Percentiles rank a stretch among this genome's conserved stretches.
Evolutionary conservation across 2,888 invertebrate species (phyloP).

Genomic region (Hydrotaea diabolus): DNA sequence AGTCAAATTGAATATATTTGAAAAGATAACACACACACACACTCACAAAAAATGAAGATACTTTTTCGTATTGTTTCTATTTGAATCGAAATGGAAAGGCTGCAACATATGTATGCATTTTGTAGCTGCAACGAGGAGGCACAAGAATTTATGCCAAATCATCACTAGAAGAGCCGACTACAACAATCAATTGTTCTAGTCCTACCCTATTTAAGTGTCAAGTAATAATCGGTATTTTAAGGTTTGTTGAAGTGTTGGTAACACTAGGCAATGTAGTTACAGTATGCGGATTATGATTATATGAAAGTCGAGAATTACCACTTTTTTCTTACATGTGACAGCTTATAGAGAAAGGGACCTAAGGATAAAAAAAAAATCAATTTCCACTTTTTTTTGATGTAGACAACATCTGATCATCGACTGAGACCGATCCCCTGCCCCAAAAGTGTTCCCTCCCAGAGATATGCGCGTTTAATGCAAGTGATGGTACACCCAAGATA

Average conservation of each 20-base stretch:
- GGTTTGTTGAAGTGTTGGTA: background rate
- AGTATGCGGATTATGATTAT: no score
- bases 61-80: slow-evolving; percentile 34
- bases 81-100: slow-evolving; percentile 12
- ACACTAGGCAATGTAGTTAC: background rate
- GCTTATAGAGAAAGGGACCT: no score
- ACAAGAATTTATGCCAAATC: slow-evolving; percentile 59
- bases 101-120: slow-evolving; percentile 43
- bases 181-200: slow-evolving; percentile 39
- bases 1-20: slow-evolving; percentile 19
- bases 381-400: no score
- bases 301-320: no score
- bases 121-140: slow-evolving; percentile 27
- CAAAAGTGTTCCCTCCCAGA: no score
- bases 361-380: no score
- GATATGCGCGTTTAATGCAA: no score
- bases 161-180: slow-evolving; percentile 48
- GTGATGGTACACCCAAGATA: no score
- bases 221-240: background rate
- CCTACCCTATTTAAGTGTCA: background rate
- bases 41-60: slow-evolving; percentile 25
- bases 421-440: no score
- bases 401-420: no score
- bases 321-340: no score
- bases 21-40: slow-evolving; percentile 38